A percentile compares a stretch with the other conserved stretches of the same genome.
These are phyloP conservation scores for Nipponacmea schrenckii DNA, from an alignment of 2,888 invertebrate genomes.

Conservation along the genomic window DNA sequence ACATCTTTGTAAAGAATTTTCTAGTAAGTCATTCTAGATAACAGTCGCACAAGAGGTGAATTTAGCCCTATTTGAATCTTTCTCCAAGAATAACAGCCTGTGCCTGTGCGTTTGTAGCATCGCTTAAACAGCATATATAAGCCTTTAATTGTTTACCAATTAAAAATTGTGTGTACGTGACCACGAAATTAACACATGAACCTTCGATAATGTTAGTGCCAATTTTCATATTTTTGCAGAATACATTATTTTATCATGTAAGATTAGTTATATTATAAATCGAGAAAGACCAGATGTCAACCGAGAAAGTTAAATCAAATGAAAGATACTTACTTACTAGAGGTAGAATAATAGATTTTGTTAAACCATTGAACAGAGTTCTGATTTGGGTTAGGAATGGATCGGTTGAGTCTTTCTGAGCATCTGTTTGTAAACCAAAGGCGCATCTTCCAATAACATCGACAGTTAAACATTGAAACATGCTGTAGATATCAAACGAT, in stretches of 20 bases:
- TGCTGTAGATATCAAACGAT: conserved; percentile 66
- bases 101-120: too few relatives aligned
- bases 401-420: conserved; percentile 67
- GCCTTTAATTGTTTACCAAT: too few relatives aligned
- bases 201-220: not conserved
- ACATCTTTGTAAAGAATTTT: not conserved
- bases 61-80: not conserved
- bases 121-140: too few relatives aligned
- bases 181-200: too few relatives aligned
- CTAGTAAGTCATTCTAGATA: not conserved
- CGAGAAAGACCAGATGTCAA: too few relatives aligned
- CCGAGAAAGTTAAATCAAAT: not conserved
- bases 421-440: conserved; percentile 69
- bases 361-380: conserved; percentile 52
- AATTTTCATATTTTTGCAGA: not conserved
- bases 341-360: conserved; percentile 50
- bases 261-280: too few relatives aligned
- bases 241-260: not conserved
- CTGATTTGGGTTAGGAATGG: conserved; percentile 61
- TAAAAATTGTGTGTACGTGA: too few relatives aligned
- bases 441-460: conserved; percentile 71
- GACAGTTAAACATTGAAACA: conserved; percentile 70
- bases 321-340: conserved; percentile 53
- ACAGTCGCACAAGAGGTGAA: not conserved
- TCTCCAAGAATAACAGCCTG: too few relatives aligned